Percentiles rank a stretch among this genome's conserved stretches.
phyloP scores from a whole-genome alignment of 1,140 invertebrate genomes.

The Nixonia krombeini region DNA sequence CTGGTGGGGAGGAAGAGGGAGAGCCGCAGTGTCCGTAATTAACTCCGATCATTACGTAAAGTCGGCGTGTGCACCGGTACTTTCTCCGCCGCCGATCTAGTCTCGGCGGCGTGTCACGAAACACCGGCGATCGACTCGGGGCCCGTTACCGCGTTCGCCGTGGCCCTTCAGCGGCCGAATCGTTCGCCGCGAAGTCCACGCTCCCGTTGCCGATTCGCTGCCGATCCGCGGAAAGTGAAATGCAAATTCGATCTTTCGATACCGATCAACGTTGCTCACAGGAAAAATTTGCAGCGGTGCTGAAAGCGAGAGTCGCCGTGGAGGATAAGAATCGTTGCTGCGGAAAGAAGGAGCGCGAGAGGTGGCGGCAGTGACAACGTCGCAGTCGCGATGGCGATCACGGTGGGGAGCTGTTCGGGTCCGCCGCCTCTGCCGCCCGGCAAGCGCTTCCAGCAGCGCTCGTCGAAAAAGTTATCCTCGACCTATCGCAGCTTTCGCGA shows the following conservation, averaged over 20 bases:
- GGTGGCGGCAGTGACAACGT: too few relatives aligned
- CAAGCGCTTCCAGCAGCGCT: slow-evolving; percentile 60
- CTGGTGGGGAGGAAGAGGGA: too few relatives aligned
- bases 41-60: slow-evolving; percentile 38
- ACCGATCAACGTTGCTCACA: too few relatives aligned
- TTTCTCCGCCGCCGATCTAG: slow-evolving; percentile 35
- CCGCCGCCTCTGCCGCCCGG: slow-evolving; percentile 67
- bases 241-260: too few relatives aligned
- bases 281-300: too few relatives aligned
- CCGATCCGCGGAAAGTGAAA: too few relatives aligned
- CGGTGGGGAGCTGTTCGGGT: slow-evolving; percentile 62
- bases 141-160: neutral
- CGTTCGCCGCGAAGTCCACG: too few relatives aligned
- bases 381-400: slow-evolving; percentile 60
- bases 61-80: slow-evolving; percentile 26
- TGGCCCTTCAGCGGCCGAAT: too few relatives aligned
- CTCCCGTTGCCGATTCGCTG: too few relatives aligned
- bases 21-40: slow-evolving; percentile 35
- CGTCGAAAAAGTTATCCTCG: slow-evolving; percentile 64
- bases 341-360: too few relatives aligned
- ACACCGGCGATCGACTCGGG: slow-evolving; percentile 16
- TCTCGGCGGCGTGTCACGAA: slow-evolving; percentile 29
- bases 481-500: slow-evolving; percentile 73
- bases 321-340: too few relatives aligned
- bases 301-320: too few relatives aligned